phyloP scores from a whole-genome alignment of 2,797 vertebrate species.

The Phaenicophaeus curvirostris region DNA sequence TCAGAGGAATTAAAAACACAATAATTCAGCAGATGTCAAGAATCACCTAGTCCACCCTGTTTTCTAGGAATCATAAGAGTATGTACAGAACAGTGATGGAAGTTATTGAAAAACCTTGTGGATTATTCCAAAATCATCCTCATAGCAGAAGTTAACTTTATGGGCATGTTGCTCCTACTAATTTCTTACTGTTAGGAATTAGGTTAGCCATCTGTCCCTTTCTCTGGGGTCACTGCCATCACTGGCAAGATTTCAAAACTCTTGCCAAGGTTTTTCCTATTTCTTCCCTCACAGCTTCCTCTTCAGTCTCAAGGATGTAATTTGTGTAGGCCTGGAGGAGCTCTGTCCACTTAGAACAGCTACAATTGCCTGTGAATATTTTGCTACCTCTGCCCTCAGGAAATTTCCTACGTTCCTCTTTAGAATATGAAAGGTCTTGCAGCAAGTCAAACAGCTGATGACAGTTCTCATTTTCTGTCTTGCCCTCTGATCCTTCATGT shows the following conservation, averaged over 20 bases:
- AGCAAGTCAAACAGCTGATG: conserved; percentile 10
- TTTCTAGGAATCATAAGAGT: not conserved
- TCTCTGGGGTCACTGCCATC: conserved; percentile 11
- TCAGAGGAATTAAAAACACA: not conserved
- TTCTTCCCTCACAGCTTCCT: conserved; percentile 30
- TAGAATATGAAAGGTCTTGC: conserved; percentile 39
- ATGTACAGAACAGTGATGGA: not conserved
- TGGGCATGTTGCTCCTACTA: not conserved
- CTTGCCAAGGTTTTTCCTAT: conserved; percentile 36
- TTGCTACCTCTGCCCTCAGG: conserved; percentile 37
- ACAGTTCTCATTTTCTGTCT: conserved; percentile 22
- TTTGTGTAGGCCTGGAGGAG: not conserved
- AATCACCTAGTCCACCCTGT: not conserved
- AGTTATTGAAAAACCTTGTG: not conserved
- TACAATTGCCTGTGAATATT: conserved; percentile 27
- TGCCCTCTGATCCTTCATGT: conserved; percentile 15
- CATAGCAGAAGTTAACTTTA: not conserved
- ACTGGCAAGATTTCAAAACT: conserved; percentile 36
- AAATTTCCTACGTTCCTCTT: conserved; percentile 62
- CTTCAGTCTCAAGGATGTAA: conserved; percentile 18
- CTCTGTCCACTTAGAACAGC: not conserved
- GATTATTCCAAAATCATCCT: conserved; percentile 5
- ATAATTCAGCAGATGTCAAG: not conserved
- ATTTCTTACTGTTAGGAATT: conserved; percentile 26
- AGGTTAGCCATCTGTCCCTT: conserved; percentile 56